These are phyloP conservation scores for Silvanus unidentatus DNA, from an alignment of 2,888 invertebrate species.

Conservation along the genomic window DNA sequence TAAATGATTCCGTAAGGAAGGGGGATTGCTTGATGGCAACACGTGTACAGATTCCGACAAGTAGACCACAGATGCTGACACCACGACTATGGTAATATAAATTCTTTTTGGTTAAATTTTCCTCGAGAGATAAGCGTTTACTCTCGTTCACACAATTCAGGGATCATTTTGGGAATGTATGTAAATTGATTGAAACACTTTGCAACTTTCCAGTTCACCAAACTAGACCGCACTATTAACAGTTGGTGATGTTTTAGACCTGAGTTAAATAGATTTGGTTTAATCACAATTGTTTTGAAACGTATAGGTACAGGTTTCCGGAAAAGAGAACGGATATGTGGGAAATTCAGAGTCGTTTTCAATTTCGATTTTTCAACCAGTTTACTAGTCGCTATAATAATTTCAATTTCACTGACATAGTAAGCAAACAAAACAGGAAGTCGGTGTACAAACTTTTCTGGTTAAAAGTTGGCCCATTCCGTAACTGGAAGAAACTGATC, in stretches of 20 bases:
- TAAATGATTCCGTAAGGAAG: slow-evolving; percentile 21
- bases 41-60: slow-evolving; percentile 25
- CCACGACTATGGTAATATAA: slow-evolving; percentile 25
- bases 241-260: neutral
- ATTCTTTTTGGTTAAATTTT: slow-evolving; percentile 23
- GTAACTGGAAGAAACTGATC: slow-evolving; percentile 31
- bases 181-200: slow-evolving; percentile 3
- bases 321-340: too few relatives aligned
- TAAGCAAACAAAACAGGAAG: slow-evolving; percentile 10
- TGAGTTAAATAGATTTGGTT: too few relatives aligned
- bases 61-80: slow-evolving; percentile 17
- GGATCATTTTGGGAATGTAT: neutral
- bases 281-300: too few relatives aligned
- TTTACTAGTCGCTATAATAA: too few relatives aligned
- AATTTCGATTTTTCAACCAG: too few relatives aligned
- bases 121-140: slow-evolving; percentile 12
- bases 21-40: slow-evolving; percentile 14
- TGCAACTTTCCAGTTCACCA: neutral
- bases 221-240: neutral
- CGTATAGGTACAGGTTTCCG: too few relatives aligned
- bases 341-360: too few relatives aligned
- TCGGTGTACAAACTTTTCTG: slow-evolving; percentile 35
- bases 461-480: slow-evolving; percentile 42
- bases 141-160: too few relatives aligned
- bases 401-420: too few relatives aligned